phyloP scores from a whole-genome alignment of 2,888 invertebrate species.

The Pristionchus mayeri region DNA sequence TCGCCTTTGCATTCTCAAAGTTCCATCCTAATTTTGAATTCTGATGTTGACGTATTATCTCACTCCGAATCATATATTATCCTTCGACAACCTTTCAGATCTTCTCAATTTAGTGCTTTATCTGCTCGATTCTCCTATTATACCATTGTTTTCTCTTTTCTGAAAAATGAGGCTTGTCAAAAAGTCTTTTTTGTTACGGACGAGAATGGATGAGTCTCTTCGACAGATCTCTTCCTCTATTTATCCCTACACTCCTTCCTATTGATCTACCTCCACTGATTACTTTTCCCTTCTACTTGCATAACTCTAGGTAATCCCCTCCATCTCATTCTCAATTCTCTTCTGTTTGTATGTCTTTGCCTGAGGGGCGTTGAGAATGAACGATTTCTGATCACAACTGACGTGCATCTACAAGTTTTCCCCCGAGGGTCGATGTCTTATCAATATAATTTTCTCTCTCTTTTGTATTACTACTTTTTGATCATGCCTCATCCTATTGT shows the following conservation, averaged over 20 bases:
- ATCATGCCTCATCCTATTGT: neutral
- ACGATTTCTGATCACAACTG: conserved; percentile 5
- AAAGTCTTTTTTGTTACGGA: too few relatives aligned
- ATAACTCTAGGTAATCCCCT: conserved; percentile 6
- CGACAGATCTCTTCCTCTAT: neutral
- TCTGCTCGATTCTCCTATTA: neutral
- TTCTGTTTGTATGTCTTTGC: conserved; percentile 15
- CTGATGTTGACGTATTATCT: neutral
- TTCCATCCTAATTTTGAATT: neutral
- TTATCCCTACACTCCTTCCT: neutral
- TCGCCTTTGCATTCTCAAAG: neutral
- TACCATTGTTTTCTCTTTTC: conserved; percentile 13
- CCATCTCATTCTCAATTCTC: conserved; percentile 35
- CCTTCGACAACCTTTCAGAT: neutral
- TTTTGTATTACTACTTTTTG: neutral
- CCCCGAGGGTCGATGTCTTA: neutral
- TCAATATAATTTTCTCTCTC: neutral
- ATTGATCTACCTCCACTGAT: neutral
- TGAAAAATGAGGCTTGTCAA: too few relatives aligned
- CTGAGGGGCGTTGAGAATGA: conserved; percentile 14
- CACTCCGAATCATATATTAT: neutral
- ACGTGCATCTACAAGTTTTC: neutral
- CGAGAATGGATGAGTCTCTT: neutral
- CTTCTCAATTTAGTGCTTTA: neutral
- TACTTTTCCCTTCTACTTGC: conserved; percentile 1